Evolutionary conservation across 2,113 vertebrate species (phyloP), one percentile per base, ranked within the genome.

Genomic region (Elephantulus edwardii): DNA sequence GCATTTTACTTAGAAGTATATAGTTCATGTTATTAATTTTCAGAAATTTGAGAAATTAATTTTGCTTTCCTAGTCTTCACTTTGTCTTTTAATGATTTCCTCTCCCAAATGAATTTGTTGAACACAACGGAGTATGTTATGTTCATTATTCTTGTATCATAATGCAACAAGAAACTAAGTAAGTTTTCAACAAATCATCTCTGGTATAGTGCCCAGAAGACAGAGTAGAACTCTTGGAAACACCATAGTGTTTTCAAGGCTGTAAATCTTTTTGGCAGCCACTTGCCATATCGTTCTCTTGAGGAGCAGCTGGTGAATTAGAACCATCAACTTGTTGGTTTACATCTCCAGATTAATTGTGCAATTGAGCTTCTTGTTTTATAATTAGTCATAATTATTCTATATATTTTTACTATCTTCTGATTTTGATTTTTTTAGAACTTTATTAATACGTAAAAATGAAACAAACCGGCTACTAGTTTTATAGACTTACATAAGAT

Each of bases 111-210:
- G 68, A n/a, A 85, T 30, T 87, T 86, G 5, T 33, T 77, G 1
- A 74, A 66, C 64, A 89, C 40, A 90, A 77, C 91, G 28, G 22
- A 80, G 5, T 72, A 12, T 22, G 68, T 94, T 88, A 90, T 83
- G 8, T 56, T 62, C n/a, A 52, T 79, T 89, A 60, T 26, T 85
- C 30, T 84, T 91, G 0, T 20, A 56, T 1, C 70, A 1, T 87
- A 46, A 83, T n/a, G n/a, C 64, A 68, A 38, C 35, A n/a, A 4
- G 7, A 68, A 19, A 38, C 64, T 17, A 66, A 66, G 35, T 33
- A 3, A 6, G 6, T 64, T n/a, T 6, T 6, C 17, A 13, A 4
- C 28, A 20, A 68, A 6, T 68, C 28, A 8, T 8, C 38, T 20
- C 64, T 22, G 17, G 19, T 5, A 35, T 4, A 66, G 58, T 10